Conservation (phyloP, 1,140 invertebrate genomes). For the Nasonia longicornis region DNA sequence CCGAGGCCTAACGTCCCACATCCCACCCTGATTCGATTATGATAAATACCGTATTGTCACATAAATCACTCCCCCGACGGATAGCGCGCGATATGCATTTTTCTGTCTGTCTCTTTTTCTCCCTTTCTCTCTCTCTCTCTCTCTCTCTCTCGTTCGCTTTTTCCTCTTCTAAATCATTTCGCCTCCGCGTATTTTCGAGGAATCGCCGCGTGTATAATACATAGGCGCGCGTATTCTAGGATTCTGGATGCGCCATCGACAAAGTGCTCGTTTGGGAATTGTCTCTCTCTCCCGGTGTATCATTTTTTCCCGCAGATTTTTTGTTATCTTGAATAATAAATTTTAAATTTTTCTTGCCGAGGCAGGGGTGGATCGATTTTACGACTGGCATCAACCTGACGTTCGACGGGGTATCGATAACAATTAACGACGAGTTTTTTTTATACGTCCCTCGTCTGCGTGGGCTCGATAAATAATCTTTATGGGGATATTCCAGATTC, state of each 20-base stretch:
- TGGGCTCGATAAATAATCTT: background rate
- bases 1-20: slow-evolving; percentile 44
- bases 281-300: background rate
- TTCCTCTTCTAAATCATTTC: slow-evolving; percentile 42
- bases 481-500: background rate
- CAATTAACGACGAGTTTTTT: slow-evolving; percentile 11
- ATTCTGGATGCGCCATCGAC: slow-evolving; percentile 25
- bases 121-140: background rate
- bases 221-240: background rate
- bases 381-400: background rate
- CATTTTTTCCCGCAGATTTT: background rate
- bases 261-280: slow-evolving; percentile 46
- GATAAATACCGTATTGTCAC: slow-evolving; percentile 49
- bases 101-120: slow-evolving; percentile 15
- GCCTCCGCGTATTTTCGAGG: slow-evolving; percentile 25
- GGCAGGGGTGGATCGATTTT: background rate
- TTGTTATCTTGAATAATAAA: slow-evolving; percentile 36
- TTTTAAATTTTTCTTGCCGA: slow-evolving; percentile 17
- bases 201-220: background rate
- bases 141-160: background rate
- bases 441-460: background rate
- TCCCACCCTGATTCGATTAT: slow-evolving; percentile 48
- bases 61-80: slow-evolving; percentile 46
- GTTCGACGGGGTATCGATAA: slow-evolving; percentile 22
- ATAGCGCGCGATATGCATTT: slow-evolving; percentile 37